phyloP scores from a whole-genome alignment of 2,888 invertebrate genomes.

The Eristalinus aeneus region DNA sequence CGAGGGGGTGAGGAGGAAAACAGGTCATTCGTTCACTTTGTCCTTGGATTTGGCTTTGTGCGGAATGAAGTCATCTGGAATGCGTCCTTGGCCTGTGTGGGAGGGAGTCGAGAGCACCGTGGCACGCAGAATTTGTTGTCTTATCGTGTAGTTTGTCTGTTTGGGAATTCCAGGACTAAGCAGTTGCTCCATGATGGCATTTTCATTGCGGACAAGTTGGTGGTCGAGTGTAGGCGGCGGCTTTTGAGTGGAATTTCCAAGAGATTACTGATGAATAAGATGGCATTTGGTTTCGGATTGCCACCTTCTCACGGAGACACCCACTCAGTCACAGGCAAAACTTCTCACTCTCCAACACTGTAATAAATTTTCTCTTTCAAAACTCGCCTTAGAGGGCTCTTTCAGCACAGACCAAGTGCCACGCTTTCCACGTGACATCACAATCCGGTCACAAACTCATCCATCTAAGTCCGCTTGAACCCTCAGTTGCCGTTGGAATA shows the following conservation, averaged over 20 bases:
- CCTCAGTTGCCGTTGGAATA: not conserved
- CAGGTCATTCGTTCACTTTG: not conserved
- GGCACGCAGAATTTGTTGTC: not conserved
- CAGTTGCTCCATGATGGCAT: not conserved
- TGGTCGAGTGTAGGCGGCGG: not conserved
- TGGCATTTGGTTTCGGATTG: not conserved
- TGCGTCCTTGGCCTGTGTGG: slow-evolving; percentile 42
- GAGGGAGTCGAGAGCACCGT: not conserved
- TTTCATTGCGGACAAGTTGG: slow-evolving; percentile 7
- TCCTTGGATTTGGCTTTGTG: not conserved
- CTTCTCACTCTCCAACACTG: not conserved
- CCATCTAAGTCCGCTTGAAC: slow-evolving; percentile 8
- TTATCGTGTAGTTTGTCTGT: slow-evolving; percentile 21
- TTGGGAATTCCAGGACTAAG: slow-evolving; percentile 20
- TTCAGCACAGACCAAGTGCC: not conserved
- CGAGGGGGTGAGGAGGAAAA: no score
- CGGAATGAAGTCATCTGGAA: slow-evolving; percentile 34
- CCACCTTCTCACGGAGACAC: not conserved
- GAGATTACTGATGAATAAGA: not conserved
- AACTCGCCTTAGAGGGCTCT: not conserved
- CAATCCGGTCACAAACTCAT: not conserved
- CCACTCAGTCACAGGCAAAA: not conserved
- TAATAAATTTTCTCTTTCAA: not conserved
- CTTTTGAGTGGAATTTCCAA: slow-evolving; percentile 38
- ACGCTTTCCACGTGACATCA: not conserved